Percentiles rank a stretch among this genome's conserved stretches.
Conservation (phyloP, 2,888 invertebrate genomes). For the Lathronympha strigana region DNA sequence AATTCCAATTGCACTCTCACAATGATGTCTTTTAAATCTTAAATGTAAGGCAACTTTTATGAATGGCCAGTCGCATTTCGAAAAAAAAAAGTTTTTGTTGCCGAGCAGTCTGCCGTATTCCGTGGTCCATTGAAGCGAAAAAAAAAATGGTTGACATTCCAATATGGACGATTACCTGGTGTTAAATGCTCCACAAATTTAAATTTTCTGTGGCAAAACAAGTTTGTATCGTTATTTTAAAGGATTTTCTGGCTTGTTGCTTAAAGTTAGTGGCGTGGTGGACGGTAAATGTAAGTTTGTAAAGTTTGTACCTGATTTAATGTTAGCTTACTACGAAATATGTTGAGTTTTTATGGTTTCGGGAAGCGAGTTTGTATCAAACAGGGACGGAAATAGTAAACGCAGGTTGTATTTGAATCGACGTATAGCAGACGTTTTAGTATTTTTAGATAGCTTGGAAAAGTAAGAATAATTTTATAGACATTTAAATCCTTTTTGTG, state of each 20-base stretch:
- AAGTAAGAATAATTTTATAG: not conserved
- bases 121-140: constrained; percentile 69
- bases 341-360: constrained; percentile 41
- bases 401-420: constrained; percentile 28
- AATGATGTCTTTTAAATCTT: constrained; percentile 27
- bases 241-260: not conserved
- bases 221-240: not conserved
- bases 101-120: constrained; percentile 79
- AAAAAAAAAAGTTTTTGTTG: constrained; percentile 70
- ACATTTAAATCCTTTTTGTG: not conserved
- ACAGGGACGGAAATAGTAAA: constrained; percentile 39
- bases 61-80: constrained; percentile 70
- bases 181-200: constrained; percentile 46
- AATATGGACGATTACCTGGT: constrained; percentile 52
- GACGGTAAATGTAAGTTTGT: constrained; percentile 31
- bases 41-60: constrained; percentile 54
- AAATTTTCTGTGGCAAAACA: constrained; percentile 51
- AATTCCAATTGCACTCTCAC: constrained; percentile 5
- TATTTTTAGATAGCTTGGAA: constrained; percentile 11
- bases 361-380: constrained; percentile 39
- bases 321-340: constrained; percentile 36
- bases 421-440: constrained; percentile 17
- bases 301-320: constrained; percentile 26
- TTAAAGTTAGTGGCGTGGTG: not conserved
- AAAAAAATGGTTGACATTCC: constrained; percentile 64